These are phyloP conservation scores for Lepus townsendii DNA, from an alignment of 2,797 vertebrate species.

Conservation along the genomic window DNA sequence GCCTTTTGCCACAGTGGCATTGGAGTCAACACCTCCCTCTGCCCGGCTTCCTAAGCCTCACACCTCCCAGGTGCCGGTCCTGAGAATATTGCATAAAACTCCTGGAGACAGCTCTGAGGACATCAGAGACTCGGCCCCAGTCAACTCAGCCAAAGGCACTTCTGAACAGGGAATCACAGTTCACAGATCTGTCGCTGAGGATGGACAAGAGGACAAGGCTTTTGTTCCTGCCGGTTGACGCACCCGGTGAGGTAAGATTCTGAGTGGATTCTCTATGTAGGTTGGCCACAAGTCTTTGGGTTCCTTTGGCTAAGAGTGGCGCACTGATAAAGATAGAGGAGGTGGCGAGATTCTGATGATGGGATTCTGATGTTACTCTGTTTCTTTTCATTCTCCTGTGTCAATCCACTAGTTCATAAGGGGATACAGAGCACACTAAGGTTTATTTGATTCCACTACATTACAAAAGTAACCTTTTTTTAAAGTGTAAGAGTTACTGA, in stretches of 20 bases:
- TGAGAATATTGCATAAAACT: not conserved
- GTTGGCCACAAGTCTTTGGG: not conserved
- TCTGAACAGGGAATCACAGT: fast-evolving
- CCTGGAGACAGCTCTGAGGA: no score
- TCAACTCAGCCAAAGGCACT: not conserved
- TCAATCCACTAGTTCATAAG: not conserved
- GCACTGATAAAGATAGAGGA: not conserved
- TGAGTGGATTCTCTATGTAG: not conserved
- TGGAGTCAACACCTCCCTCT: fast-evolving
- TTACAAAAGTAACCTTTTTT: not conserved
- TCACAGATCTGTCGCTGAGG: not conserved
- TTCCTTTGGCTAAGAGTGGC: not conserved
- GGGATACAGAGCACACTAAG: not conserved
- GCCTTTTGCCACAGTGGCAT: fast-evolving
- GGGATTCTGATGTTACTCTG: constrained; percentile 1
- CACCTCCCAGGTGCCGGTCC: fast-evolving
- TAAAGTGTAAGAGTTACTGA: not conserved
- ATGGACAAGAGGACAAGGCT: not conserved
- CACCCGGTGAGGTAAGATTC: not conserved
- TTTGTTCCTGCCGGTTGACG: not conserved
- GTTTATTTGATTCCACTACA: not conserved
- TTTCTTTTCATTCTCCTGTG: not conserved
- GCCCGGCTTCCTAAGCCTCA: fast-evolving
- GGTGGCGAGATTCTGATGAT: not conserved
- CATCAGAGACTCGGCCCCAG: not conserved